Evolutionary conservation across 2,113 vertebrate species (phyloP).

Genomic region (Eulemur rufifrons): DNA sequence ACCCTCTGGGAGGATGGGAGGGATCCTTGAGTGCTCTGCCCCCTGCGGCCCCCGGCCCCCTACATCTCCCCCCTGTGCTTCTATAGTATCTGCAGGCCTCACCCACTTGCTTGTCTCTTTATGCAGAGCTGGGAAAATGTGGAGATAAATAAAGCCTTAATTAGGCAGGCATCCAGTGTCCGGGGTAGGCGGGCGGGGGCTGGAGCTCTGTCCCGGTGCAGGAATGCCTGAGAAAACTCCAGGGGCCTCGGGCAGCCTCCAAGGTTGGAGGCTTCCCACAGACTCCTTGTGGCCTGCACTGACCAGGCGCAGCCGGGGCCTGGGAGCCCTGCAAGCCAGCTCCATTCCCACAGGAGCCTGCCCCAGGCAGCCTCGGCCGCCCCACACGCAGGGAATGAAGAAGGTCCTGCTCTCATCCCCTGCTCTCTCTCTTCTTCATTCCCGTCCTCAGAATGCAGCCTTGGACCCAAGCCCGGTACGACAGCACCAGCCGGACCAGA

Average conservation of each 20-base stretch:
- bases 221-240: constrained; percentile 83
- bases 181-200: constrained; percentile 54
- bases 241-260: constrained; percentile 32
- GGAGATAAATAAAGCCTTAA: constrained; percentile 85
- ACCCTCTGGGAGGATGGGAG: constrained; percentile 47
- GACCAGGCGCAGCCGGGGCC: constrained; percentile 62
- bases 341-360: constrained; percentile 52
- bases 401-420: neutral
- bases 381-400: neutral
- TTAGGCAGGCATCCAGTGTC: constrained; percentile 83
- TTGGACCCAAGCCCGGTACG: neutral
- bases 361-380: neutral
- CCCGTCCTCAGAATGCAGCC: neutral
- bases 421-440: neutral
- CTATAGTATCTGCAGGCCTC: neutral
- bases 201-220: constrained; percentile 72
- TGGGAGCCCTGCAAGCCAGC: constrained; percentile 67
- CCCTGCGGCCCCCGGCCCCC: neutral
- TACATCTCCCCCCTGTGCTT: neutral
- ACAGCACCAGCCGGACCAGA: neutral
- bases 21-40: neutral
- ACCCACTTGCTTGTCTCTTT: constrained; percentile 51
- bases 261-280: constrained; percentile 81
- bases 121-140: constrained; percentile 82
- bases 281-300: constrained; percentile 60